Evolutionary conservation across 2,797 vertebrate genomes (phyloP), one percentile per base, ranked within the genome.

Genomic region (Epinephelus malabaricus): DNA sequence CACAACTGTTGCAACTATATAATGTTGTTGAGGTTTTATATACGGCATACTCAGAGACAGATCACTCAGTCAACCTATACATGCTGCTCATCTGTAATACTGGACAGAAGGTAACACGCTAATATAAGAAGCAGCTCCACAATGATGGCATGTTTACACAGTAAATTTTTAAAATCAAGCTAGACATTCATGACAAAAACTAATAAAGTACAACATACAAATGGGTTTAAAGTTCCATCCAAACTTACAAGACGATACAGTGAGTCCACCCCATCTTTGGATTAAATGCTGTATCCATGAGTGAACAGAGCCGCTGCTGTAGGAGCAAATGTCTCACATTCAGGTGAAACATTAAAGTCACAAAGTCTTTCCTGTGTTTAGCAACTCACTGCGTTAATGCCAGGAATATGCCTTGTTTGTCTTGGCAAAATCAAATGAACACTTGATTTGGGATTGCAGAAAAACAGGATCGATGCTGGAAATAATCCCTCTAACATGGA

Each of bases 401-500:
- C 92, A 82, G 79, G 79, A 92, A 86, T 56, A 51, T 49, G 74
- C 11, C 51, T 75, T 92, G 86, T 95, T 94, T 95, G 76, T 88
- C 66, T 94, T 95, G 92, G 92, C 93, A 84, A 87, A 90, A 82
- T 78, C 46, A 69, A 60, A 30, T 21, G 2, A 76, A 50, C 15
- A 9, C 46, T 78, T 73, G 81, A 30, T 60, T 83, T 79, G 19
- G 40, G 83, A 63, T 30, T 73, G 17, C 19, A 58, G 63, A 68
- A 10, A 70, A 73, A 70, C 11, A 47, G 18, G 25, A 10, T 60
- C 4, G 11, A 40, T 56, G 50, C 4, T 47, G 15, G 18, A 67
- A 49, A 54, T 2, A 19, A 27, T 0, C 15, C 0, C 15, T 55
- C 17, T 66, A 6, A 63, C 61, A 72, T 0, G 51, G 2, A 53